Evolutionary conservation across 2,888 invertebrate species (phyloP).

Genomic region (Barypeithes pellucidus): DNA sequence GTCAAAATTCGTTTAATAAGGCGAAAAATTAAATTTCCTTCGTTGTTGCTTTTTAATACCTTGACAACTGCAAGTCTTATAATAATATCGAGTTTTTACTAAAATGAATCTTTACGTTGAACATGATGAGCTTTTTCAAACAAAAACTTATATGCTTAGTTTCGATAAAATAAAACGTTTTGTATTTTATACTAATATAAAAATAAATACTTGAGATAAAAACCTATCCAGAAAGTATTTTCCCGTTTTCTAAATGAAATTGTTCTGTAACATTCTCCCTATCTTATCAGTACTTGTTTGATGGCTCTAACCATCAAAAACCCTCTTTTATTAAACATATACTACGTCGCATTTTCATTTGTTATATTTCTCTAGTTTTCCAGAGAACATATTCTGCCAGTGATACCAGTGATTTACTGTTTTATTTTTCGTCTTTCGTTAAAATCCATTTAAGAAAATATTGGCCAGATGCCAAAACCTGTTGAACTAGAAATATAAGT

Average conservation of each 20-base stretch:
- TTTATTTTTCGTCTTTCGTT: background rate
- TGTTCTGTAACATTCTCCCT: background rate
- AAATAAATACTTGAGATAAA: background rate
- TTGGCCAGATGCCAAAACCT: slow-evolving; percentile 27
- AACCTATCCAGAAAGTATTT: background rate
- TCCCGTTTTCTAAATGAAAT: background rate
- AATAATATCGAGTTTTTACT: no score
- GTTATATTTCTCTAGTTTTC: slow-evolving; percentile 13
- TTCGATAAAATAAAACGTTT: no score
- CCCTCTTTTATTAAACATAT: background rate
- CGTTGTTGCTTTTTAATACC: no score
- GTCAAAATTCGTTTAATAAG: no score
- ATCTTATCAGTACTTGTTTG: slow-evolving; percentile 1
- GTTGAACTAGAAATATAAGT: slow-evolving; percentile 10
- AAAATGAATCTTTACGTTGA: no score
- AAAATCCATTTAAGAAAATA: background rate
- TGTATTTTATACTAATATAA: background rate
- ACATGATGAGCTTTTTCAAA: no score
- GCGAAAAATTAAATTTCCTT: no score
- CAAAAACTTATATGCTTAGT: no score
- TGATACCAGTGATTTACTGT: slow-evolving; percentile 17
- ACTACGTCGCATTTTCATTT: background rate
- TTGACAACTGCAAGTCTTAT: no score
- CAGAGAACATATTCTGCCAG: background rate
- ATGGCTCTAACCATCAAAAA: background rate